Percentiles rank a stretch among this genome's conserved stretches.
Conservation (phyloP, 2,888 invertebrate genomes). For the Zygothrica quintamaculata region DNA sequence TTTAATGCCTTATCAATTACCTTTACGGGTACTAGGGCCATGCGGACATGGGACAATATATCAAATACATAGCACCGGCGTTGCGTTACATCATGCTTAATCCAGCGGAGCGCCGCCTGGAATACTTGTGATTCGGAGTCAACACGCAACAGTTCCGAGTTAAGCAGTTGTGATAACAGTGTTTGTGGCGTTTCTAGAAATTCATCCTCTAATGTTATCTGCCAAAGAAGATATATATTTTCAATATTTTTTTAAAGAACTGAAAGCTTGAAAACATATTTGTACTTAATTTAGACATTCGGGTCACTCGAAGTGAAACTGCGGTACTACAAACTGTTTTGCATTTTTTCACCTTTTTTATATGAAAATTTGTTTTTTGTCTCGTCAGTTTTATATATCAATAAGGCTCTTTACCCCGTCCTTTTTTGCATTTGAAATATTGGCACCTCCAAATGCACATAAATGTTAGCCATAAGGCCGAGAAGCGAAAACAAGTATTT, state of each 20-base stretch:
- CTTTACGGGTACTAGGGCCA: constrained; percentile 92
- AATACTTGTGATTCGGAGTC: constrained; percentile 96
- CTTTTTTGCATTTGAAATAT: no score
- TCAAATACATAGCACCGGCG: constrained; percentile 94
- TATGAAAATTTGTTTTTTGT: no score
- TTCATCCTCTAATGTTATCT: constrained; percentile 90
- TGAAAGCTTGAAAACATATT: no score
- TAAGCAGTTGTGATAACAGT: constrained; percentile 90
- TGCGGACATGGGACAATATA: constrained; percentile 91
- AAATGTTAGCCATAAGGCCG: constrained; percentile 84
- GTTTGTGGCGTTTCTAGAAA: constrained; percentile 92
- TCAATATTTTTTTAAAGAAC: no score
- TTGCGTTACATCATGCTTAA: constrained; percentile 91
- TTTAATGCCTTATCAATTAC: constrained; percentile 91
- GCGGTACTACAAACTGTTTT: no score
- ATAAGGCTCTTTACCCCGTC: no score
- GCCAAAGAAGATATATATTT: no score
- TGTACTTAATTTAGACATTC: no score
- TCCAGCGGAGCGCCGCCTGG: constrained; percentile 94
- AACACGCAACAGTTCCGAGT: constrained; percentile 94
- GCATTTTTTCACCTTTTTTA: no score
- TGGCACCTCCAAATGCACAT: no score
- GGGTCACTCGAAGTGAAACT: no score
- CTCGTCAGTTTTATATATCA: no score
- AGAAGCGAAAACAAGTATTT: constrained; percentile 85